Base-by-base conservation (phyloP, 2,113 vertebrate species). In the Neopipo cinnamomea region DNA sequence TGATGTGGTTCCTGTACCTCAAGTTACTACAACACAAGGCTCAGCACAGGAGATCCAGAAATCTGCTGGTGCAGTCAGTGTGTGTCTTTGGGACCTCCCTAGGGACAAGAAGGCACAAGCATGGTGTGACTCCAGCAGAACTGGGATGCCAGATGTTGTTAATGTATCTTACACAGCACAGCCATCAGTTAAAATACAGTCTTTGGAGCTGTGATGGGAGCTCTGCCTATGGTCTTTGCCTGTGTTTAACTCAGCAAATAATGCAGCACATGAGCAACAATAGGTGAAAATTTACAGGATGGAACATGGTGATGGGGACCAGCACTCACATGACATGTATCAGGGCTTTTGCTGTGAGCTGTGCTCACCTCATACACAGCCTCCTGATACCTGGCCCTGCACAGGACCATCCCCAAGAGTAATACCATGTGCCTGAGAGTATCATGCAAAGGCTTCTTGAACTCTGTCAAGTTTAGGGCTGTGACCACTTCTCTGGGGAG, bases 321-420 rank as follows among this genome's bases (percentile, higher is more conserved):
- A 37, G 0, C 15, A 11, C 6, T 30, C 44, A 12, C 23, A 8
- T 27, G 9, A 42, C 19, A 12, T 0, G 0, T 76, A 82, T 63
- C 18, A 39, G 25, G 39, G 12, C 11, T 75, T 72, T 53, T 59
- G 5, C 41, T 79, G 50, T 86, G 33, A 68, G 16, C 8, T 68
- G 12, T 50, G 14, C 31, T 87, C 19, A 18, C 27, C 22, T 77
- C 46, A 6, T 25, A 3, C 21, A 12, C 10, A 50, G 58, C 33
- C 11, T 89, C 11, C 24, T 0, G 0, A 11, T 22, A 20, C 0
- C 59, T 49, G 63, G 25, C 25, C 14, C 25, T 52, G 50, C 25
- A 15, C 50, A 52, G 25, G 50, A 27, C 50, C 50, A 28, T 52
- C 50, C 14, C 25, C 50, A 27, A 52, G 25, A 52, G 5, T 28